These are phyloP conservation scores for Thymelicus acteon DNA, from an alignment of 2,888 invertebrate species.

Conservation along the genomic window DNA sequence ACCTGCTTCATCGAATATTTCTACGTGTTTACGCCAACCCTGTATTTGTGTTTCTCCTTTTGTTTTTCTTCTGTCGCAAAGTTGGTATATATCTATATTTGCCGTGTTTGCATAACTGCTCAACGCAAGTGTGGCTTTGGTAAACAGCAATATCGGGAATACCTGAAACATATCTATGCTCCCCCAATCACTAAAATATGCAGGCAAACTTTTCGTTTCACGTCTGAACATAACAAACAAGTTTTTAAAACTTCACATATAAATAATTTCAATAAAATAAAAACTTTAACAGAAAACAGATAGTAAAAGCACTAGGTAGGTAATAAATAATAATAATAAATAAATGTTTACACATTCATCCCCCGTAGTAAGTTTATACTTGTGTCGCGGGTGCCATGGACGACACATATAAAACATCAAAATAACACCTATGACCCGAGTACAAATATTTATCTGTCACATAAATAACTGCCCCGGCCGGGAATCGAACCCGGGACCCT, in stretches of 20 bases:
- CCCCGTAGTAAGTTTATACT: no score
- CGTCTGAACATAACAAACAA: constrained; percentile 24
- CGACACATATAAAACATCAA: no score
- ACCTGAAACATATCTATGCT: constrained; percentile 53
- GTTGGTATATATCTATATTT: constrained; percentile 76
- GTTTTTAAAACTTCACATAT: constrained; percentile 4
- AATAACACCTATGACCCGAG: no score
- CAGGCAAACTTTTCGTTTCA: constrained; percentile 11
- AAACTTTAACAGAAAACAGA: no score
- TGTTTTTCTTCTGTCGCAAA: constrained; percentile 77
- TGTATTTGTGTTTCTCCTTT: constrained; percentile 55
- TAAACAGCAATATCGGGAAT: constrained; percentile 63
- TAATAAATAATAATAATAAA: no score
- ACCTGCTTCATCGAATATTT: constrained; percentile 12
- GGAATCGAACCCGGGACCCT: no score
- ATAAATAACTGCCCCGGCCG: no score
- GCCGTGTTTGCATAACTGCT: constrained; percentile 78
- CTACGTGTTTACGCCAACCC: constrained; percentile 45
- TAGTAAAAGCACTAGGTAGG: no score
- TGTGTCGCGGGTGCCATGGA: no score
- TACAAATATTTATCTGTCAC: no score
- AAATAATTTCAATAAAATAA: not conserved
- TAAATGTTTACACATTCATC: no score
- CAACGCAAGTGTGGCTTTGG: constrained; percentile 56
- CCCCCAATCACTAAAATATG: constrained; percentile 25